Base-by-base conservation (phyloP, 2,113 vertebrate species). In the Alligator sinensis region DNA sequence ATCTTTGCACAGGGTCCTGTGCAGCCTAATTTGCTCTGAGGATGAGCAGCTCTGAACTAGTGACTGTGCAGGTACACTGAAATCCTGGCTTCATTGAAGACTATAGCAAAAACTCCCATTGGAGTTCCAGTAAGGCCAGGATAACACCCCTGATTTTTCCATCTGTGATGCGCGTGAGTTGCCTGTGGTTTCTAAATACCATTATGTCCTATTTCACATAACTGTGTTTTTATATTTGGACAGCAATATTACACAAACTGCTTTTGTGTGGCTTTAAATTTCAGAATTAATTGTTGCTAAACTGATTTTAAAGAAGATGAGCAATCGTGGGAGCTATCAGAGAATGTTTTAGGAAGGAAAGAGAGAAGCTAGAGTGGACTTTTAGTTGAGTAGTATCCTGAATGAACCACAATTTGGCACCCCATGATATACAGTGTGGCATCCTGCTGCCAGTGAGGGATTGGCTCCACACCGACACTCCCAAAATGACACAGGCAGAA, bases 351-450 rank as follows among this genome's bases (percentile, higher is more conserved):
- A 0, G 6, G 30, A 14, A 82, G 38, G 57, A 79, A 74, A 12
- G 13, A 66, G 77, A 72, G 22, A 77, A 80, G 62, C 72, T 38
- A 24, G 58, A 25, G 34, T 27, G 38, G 77, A 38, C 61, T 85
- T 84, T 38, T 30, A 70, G 77, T 22, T 10, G 6, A 57, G 17
- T 3, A 6, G 22, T n/a, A n/a, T 66, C 21, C 58, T 77, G 58
- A 55, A 61, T 62, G 59, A 80, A 47, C 57, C 21, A 5, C 0
- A 3, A 17, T 60, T 62, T 62, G 24, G 21, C 1, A 0, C 47
- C 4, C 55, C 28, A 9, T 68, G 61, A 58, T 27, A 74, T 6
- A 22, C 21, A 9, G 60, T 27, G 4, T 2, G 2, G 4, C 60
- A 47, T n/a, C 60, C 0, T 2, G 72, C 70, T 84, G 82, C 24